Base-by-base conservation (phyloP, 2,888 invertebrate genomes). In the Cheilosia vulpina region DNA sequence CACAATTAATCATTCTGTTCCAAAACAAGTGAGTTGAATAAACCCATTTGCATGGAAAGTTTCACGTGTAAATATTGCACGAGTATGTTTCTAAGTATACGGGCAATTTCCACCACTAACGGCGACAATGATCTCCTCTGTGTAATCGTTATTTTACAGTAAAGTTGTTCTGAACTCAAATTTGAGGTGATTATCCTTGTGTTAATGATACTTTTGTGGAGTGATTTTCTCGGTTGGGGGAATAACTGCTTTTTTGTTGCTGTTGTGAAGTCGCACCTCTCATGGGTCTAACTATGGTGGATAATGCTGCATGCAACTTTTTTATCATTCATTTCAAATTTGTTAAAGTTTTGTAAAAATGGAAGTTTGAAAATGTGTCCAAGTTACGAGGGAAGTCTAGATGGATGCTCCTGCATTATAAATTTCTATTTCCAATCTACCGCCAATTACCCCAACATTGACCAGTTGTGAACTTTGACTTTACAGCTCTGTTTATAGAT, bases 181-280 rank as follows among this genome's bases (percentile, higher is more conserved):
- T 80, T 73, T 68, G 62, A 62, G 75, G 80, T 63, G 80, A 80
- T 80, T 73, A 80, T 62, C 66, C 75, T 57, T 31, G 52, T 53
- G 58, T 58, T 80, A 73, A 79, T 65, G 79, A 65, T 78, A 69
- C 63, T 71, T 71, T 69, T 41, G 62, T 47, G 38, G 62, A 68
- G 69, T 69, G 38, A 21, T 24, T 45, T 57, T 34, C 11, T 34
- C n/a, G 19, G 43, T 31, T 13, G 19, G 43, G 19, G 11, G 6
- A 13, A 43, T 43, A 45, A 21, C n/a, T 21, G 27, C 4, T 21
- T 19, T 27, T 4, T 1, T 1, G 13, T 60, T 43, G 41, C 15
- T 43, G 43, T 21, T 60, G 17, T 60, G 31, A 31, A 31, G 31
- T 38, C 34, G n/a, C n/a, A 3, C 13, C 13, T 13, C 38, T 38